A percentile compares a stretch with the other conserved stretches of the same genome.
These are phyloP conservation scores for Drosophila parthenogenetica DNA, from an alignment of 2,888 invertebrate genomes.

Conservation along the genomic window DNA sequence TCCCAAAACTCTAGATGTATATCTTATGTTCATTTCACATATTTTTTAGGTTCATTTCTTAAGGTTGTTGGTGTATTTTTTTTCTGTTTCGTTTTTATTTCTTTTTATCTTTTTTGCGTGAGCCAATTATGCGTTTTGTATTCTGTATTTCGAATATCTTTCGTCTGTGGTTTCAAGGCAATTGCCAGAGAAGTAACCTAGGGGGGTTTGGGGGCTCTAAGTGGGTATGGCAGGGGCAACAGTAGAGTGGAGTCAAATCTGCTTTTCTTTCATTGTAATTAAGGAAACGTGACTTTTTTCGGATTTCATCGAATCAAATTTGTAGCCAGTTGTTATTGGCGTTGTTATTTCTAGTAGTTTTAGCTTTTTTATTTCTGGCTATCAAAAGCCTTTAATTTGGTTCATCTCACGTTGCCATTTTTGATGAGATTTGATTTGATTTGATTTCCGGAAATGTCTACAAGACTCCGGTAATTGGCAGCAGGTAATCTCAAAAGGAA, in stretches of 20 bases:
- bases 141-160: constrained; percentile 52
- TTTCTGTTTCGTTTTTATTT: too few species aligned
- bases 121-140: constrained; percentile 81
- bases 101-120: constrained; percentile 62
- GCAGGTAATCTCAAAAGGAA: constrained; percentile 24
- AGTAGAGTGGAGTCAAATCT: constrained; percentile 38
- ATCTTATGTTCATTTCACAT: constrained; percentile 48
- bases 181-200: constrained; percentile 9
- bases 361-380: constrained; percentile 17
- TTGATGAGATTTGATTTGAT: constrained; percentile 56
- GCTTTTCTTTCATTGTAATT: constrained; percentile 76
- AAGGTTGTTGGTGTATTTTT: constrained; percentile 28
- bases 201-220: not conserved
- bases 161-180: constrained; percentile 59
- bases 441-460: constrained; percentile 69
- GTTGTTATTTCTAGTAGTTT: constrained; percentile 57
- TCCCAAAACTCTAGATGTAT: constrained; percentile 70
- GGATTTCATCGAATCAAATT: constrained; percentile 69
- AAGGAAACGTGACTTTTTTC: constrained; percentile 79
- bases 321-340: constrained; percentile 54
- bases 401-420: constrained; percentile 61
- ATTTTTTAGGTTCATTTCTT: constrained; percentile 40
- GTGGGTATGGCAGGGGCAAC: not conserved
- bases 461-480: constrained; percentile 40
- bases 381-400: constrained; percentile 61